Percentiles rank a stretch among this genome's conserved stretches.
Conservation (phyloP, 1,140 invertebrate genomes). For the Lepidurus packardi region DNA sequence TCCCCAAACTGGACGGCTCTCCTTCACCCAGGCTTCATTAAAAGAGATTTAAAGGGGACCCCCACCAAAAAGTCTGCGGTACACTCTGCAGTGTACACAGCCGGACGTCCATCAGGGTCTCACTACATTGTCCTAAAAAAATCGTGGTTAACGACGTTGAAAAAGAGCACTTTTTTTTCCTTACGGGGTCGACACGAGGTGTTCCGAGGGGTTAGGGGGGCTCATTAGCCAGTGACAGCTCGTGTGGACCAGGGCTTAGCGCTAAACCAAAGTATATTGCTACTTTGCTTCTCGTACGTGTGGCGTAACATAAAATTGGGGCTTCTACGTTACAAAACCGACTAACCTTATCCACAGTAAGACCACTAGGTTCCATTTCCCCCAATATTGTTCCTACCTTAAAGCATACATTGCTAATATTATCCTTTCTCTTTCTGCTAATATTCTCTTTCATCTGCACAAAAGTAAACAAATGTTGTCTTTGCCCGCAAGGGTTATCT, state of each 20-base stretch:
- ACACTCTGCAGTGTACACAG: not conserved
- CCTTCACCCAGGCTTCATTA: not conserved
- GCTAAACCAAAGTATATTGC: constrained; percentile 10
- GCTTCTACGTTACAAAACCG: not conserved
- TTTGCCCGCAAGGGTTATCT: too few relatives aligned
- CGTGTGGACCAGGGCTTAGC: constrained; percentile 11
- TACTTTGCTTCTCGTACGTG: not conserved
- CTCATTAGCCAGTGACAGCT: constrained; percentile 21
- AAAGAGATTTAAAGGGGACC: not conserved
- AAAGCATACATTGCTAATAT: too few relatives aligned
- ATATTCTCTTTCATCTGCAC: too few relatives aligned
- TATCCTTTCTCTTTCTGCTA: too few relatives aligned
- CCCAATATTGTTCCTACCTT: too few relatives aligned
- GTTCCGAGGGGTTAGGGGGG: not conserved
- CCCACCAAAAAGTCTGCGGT: not conserved
- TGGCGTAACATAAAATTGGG: not conserved
- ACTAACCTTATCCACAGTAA: too few relatives aligned
- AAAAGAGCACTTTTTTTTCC: not conserved
- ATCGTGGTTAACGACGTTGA: not conserved
- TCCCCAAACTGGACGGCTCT: not conserved
- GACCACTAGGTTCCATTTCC: too few relatives aligned
- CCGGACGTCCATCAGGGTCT: not conserved
- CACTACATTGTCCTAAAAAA: not conserved
- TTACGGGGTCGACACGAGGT: not conserved
- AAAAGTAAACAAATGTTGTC: too few relatives aligned